Conservation (phyloP, 53 echinoderm and acorn worm species). For the Echinarachnius parma region DNA sequence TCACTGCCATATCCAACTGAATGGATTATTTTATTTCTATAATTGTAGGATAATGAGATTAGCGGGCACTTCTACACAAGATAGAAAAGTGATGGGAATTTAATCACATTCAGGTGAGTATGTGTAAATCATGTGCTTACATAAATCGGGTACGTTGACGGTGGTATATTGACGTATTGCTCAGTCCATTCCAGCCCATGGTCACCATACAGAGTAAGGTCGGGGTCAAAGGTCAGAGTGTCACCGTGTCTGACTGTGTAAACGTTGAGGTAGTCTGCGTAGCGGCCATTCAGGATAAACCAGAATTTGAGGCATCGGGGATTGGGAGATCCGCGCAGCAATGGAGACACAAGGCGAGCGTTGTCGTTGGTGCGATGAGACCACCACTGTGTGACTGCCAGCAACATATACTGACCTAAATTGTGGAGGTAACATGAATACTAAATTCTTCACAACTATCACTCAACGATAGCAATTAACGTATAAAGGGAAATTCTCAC, state of each 20-base stretch:
- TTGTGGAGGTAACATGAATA: too few species aligned
- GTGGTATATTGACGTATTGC: constrained; percentile 16
- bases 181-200: not conserved
- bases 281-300: constrained; percentile 35
- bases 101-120: not conserved
- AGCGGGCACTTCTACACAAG: too few species aligned
- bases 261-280: constrained; percentile 10
- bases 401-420: constrained; percentile 44
- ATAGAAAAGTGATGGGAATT: not conserved
- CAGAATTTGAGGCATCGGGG: constrained; percentile 56
- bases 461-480: too few species aligned
- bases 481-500: too few species aligned
- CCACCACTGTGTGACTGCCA: constrained; percentile 3
- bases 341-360: constrained; percentile 40
- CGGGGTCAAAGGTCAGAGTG: constrained; percentile 27
- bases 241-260: constrained; percentile 20
- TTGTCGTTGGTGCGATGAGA: constrained; percentile 18
- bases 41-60: too few species aligned
- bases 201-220: constrained; percentile 1
- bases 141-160: constrained; percentile 9
- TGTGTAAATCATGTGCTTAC: constrained; percentile 1
- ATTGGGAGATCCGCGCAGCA: constrained; percentile 20
- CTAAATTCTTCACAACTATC: too few species aligned
- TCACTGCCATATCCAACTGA: too few species aligned
- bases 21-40: too few species aligned